phyloP scores from a whole-genome alignment of 2,888 invertebrate species.

The Thelaira solivaga region DNA sequence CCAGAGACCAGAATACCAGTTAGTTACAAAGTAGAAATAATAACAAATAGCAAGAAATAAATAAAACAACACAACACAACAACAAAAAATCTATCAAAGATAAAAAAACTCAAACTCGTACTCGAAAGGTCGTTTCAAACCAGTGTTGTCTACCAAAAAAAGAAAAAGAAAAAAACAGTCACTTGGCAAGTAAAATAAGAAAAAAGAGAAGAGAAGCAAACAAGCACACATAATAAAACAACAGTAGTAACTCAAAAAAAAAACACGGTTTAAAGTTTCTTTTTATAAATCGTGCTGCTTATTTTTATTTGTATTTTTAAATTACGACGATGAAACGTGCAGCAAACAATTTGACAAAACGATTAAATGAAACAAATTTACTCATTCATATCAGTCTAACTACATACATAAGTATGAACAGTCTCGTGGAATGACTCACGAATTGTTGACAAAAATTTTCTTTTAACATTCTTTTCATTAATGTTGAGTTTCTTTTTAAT shows the following conservation, averaged over 20 bases:
- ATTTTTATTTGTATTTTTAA: slow-evolving; percentile 56
- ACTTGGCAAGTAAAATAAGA: slow-evolving; percentile 62
- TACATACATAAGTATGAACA: not conserved
- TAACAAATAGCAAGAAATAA: slow-evolving; percentile 48
- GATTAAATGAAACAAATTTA: slow-evolving; percentile 41
- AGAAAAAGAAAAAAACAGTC: not conserved
- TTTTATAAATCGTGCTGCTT: slow-evolving; percentile 49
- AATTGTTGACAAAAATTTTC: slow-evolving; percentile 56
- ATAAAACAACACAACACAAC: slow-evolving; percentile 35
- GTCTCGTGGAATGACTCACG: slow-evolving; percentile 53
- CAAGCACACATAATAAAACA: too few species aligned
- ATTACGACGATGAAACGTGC: slow-evolving; percentile 54
- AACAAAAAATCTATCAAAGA: slow-evolving; percentile 16
- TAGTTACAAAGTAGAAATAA: slow-evolving; percentile 52
- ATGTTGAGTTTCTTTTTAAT: slow-evolving; percentile 14
- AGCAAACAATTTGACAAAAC: slow-evolving; percentile 34
- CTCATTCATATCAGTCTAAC: slow-evolving; percentile 33
- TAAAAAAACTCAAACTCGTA: slow-evolving; percentile 69
- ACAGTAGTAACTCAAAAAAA: slow-evolving; percentile 7
- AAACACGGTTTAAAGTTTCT: slow-evolving; percentile 60
- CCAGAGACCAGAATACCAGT: slow-evolving; percentile 56
- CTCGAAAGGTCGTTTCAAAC: slow-evolving; percentile 76
- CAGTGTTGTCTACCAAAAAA: slow-evolving; percentile 72
- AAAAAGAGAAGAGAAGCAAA: not conserved
- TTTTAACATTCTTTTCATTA: slow-evolving; percentile 2